phyloP scores from a whole-genome alignment of 2,888 invertebrate genomes.

The Zeuzera pyrina region DNA sequence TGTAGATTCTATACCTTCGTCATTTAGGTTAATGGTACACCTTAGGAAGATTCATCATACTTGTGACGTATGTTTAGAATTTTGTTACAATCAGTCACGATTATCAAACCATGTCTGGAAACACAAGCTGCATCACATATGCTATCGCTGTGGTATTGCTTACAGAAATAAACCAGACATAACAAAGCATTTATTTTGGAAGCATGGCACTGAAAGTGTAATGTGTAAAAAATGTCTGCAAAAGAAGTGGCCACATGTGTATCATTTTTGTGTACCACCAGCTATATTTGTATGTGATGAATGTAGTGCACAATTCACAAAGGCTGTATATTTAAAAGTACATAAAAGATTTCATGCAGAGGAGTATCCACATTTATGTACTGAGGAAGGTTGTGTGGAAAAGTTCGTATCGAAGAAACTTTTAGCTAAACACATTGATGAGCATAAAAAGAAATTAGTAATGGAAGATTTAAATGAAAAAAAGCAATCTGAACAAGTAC shows the following conservation, averaged over 20 bases:
- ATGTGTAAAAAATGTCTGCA: slow-evolving; percentile 88
- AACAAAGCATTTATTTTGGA: slow-evolving; percentile 92
- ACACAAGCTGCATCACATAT: slow-evolving; percentile 89
- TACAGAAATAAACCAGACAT: slow-evolving; percentile 92
- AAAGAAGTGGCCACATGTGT: slow-evolving; percentile 93
- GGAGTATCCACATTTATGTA: slow-evolving; percentile 81
- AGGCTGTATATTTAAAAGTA: slow-evolving; percentile 85
- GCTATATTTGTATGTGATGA: slow-evolving; percentile 85
- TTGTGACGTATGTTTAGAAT: slow-evolving; percentile 90
- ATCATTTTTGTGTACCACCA: slow-evolving; percentile 91
- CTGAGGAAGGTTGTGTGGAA: slow-evolving; percentile 79
- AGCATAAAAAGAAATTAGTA: slow-evolving; percentile 65
- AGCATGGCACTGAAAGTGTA: slow-evolving; percentile 92
- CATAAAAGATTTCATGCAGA: slow-evolving; percentile 85
- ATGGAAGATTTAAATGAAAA: slow-evolving; percentile 38
- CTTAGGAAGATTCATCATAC: slow-evolving; percentile 86
- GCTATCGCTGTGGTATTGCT: slow-evolving; percentile 90
- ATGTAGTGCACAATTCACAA: slow-evolving; percentile 82
- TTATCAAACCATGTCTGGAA: slow-evolving; percentile 93
- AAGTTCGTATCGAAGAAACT: slow-evolving; percentile 88
- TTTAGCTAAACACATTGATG: slow-evolving; percentile 78
- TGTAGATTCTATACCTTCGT: slow-evolving; percentile 83
- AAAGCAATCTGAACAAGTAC: slow-evolving; percentile 28
- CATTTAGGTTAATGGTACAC: slow-evolving; percentile 91
- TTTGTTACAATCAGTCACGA: slow-evolving; percentile 84